A percentile compares a stretch with the other conserved stretches of the same genome.
These are phyloP conservation scores for Dromius quadrimaculatus DNA, from an alignment of 2,888 invertebrate genomes.

Conservation along the genomic window DNA sequence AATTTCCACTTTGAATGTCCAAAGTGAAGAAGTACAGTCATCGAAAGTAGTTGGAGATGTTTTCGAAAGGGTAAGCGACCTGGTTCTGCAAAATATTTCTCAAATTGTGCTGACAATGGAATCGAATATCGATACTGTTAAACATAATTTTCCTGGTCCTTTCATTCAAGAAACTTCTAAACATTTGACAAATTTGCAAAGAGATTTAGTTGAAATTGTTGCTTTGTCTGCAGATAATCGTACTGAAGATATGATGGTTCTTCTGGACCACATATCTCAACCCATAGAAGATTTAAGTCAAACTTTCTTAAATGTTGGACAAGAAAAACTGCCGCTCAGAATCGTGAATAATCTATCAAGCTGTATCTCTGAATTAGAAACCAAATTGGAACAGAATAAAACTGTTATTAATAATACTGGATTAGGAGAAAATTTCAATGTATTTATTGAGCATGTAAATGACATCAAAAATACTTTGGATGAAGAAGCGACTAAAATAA, in stretches of 20 bases:
- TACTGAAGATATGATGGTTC: slow-evolving; percentile 63
- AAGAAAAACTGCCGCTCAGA: slow-evolving; percentile 58
- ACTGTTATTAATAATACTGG: slow-evolving; percentile 60
- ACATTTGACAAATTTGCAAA: slow-evolving; percentile 63
- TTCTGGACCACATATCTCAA: slow-evolving; percentile 68
- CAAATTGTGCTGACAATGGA: slow-evolving; percentile 63
- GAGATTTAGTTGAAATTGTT: slow-evolving; percentile 62
- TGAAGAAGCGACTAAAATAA: slow-evolving; percentile 26
- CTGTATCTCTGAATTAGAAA: slow-evolving; percentile 25
- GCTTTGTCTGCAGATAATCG: slow-evolving; percentile 59
- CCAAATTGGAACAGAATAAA: slow-evolving; percentile 57
- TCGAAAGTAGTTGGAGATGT: slow-evolving; percentile 64
- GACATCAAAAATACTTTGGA: slow-evolving; percentile 52
- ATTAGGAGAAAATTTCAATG: slow-evolving; percentile 62
- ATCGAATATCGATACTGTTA: slow-evolving; percentile 63
- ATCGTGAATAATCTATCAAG: slow-evolving; percentile 26
- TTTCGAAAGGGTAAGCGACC: slow-evolving; percentile 63
- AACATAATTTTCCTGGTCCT: slow-evolving; percentile 60
- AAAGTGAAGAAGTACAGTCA: slow-evolving; percentile 56
- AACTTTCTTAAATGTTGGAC: slow-evolving; percentile 65
- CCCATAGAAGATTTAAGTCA: slow-evolving; percentile 69
- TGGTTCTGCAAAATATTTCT: slow-evolving; percentile 63
- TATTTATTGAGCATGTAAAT: slow-evolving; percentile 59
- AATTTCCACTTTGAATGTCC: slow-evolving; percentile 55
- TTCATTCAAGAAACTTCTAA: slow-evolving; percentile 61